Conservation (phyloP, 2,113 vertebrate species). For the Charadrius vociferus region DNA sequence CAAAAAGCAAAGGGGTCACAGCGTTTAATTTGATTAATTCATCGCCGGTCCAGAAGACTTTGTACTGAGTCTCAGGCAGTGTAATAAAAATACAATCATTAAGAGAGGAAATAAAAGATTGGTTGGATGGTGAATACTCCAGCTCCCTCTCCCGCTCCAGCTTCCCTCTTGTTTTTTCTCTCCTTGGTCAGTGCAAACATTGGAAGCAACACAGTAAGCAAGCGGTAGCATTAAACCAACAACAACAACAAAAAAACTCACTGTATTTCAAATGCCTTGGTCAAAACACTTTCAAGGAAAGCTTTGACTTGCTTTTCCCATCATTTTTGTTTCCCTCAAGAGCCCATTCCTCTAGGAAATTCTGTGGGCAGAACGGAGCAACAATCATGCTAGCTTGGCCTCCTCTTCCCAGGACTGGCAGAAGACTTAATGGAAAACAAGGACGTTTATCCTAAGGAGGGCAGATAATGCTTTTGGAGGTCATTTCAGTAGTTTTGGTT, state of each 20-base stretch:
- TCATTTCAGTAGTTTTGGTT: not conserved
- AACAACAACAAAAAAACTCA: not conserved
- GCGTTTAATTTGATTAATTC: conserved; percentile 74
- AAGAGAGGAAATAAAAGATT: conserved; percentile 54
- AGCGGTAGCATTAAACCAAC: not conserved
- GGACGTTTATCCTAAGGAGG: not conserved
- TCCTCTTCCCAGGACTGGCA: not conserved
- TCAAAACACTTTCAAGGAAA: conserved; percentile 49
- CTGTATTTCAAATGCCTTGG: not conserved
- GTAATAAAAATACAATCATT: conserved; percentile 60
- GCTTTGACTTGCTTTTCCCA: not conserved
- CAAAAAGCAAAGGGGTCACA: conserved; percentile 64
- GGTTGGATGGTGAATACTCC: conserved; percentile 34
- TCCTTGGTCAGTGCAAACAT: not conserved
- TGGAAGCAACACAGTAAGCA: conserved; percentile 26
- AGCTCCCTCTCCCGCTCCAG: not conserved
- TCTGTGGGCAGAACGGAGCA: not conserved
- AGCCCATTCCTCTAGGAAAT: not conserved
- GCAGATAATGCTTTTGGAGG: not conserved
- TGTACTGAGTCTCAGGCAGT: conserved; percentile 30
- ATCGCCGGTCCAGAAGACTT: conserved; percentile 40
- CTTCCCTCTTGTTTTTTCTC: conserved; percentile 1
- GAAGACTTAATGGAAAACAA: not conserved
- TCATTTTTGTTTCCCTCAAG: not conserved
- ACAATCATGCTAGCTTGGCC: too few species aligned